These are phyloP conservation scores for Ethmia dodecea DNA, from an alignment of 2,888 invertebrate genomes.

Conservation along the genomic window DNA sequence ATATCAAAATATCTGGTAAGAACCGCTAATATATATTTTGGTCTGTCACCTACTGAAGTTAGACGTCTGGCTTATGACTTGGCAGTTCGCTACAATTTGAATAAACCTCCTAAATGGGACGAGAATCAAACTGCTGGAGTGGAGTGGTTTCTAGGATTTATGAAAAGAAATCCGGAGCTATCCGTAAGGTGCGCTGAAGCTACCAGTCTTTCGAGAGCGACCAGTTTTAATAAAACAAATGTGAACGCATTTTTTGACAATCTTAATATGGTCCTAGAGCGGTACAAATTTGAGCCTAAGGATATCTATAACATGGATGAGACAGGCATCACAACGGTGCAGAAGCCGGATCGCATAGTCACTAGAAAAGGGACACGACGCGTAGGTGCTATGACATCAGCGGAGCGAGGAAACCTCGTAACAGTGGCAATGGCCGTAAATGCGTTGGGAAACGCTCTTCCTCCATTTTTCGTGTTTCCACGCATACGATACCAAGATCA, in stretches of 20 bases:
- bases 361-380: constrained; percentile 15
- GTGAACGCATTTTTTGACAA: constrained; percentile 16
- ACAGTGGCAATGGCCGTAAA: constrained; percentile 23
- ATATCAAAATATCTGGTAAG: background rate
- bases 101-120: constrained; percentile 8
- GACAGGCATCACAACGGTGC: too few relatives aligned
- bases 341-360: constrained; percentile 13
- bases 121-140: constrained; percentile 13
- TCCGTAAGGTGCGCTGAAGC: constrained; percentile 15
- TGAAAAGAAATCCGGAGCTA: constrained; percentile 11
- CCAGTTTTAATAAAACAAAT: constrained; percentile 15
- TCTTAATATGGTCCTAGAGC: constrained; percentile 14
- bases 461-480: constrained; percentile 21
- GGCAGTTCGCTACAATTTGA: constrained; percentile 10
- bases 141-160: background rate
- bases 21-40: background rate
- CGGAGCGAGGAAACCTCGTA: constrained; percentile 27
- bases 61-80: constrained; percentile 12
- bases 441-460: constrained; percentile 19
- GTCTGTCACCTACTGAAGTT: constrained; percentile 9
- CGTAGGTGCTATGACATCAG: constrained; percentile 23
- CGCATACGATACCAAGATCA: constrained; percentile 16
- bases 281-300: constrained; percentile 13
- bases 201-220: constrained; percentile 16
- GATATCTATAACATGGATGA: constrained; percentile 18